A percentile compares a stretch with the other conserved stretches of the same genome.
Conservation (phyloP, 2,888 invertebrate species). For the Drosophila birchii region DNA sequence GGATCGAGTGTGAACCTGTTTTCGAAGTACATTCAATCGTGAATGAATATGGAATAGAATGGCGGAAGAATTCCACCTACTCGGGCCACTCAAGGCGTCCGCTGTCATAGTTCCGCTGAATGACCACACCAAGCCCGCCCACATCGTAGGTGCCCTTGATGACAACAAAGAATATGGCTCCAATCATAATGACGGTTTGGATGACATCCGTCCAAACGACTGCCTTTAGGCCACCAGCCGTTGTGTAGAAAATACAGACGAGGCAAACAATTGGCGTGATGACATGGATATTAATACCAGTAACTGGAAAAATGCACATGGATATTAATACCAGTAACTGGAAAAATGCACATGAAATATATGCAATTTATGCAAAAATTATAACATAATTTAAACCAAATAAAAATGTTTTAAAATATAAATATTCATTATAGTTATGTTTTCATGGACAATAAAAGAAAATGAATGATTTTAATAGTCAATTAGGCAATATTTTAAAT, state of each 20-base stretch:
- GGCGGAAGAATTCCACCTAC: slow-evolving; percentile 84
- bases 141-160: slow-evolving; percentile 90
- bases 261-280: slow-evolving; percentile 93
- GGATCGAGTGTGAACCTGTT: slow-evolving; percentile 91
- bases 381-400: not conserved
- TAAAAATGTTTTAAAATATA: not conserved
- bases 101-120: slow-evolving; percentile 88
- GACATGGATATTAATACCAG: slow-evolving; percentile 91
- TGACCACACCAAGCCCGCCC: slow-evolving; percentile 89
- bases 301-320: slow-evolving; percentile 66
- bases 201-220: slow-evolving; percentile 95
- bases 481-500: not conserved
- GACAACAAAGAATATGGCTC: slow-evolving; percentile 89
- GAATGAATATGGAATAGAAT: not conserved
- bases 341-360: not conserved
- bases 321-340: slow-evolving; percentile 87
- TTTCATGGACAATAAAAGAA: not conserved
- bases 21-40: slow-evolving; percentile 1
- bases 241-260: slow-evolving; percentile 94
- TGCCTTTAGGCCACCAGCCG: slow-evolving; percentile 92
- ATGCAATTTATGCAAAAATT: not conserved
- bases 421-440: not conserved
- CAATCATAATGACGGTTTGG: slow-evolving; percentile 91
- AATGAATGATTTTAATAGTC: not conserved
- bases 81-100: slow-evolving; percentile 89